A percentile compares a stretch with the other conserved stretches of the same genome.
These are phyloP conservation scores for Tympanuchus pallidicinctus DNA, from an alignment of 2,113 vertebrate species.

Conservation along the genomic window DNA sequence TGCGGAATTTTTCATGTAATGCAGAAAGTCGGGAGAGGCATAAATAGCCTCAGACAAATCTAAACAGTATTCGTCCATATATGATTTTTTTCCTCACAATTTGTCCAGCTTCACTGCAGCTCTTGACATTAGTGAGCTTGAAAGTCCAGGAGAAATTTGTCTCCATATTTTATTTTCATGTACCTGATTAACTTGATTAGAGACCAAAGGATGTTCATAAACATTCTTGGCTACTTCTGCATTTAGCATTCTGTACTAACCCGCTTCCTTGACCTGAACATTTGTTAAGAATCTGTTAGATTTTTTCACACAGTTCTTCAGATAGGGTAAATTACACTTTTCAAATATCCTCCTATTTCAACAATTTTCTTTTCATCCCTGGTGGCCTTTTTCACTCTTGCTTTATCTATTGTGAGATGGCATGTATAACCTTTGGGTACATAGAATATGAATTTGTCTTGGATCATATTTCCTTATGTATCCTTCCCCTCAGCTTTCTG, in stretches of 20 bases:
- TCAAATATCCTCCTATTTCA: not conserved
- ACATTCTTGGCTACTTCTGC: not conserved
- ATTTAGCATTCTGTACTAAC: not conserved
- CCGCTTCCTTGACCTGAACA: not conserved
- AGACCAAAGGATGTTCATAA: not conserved
- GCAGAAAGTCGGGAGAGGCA: not conserved
- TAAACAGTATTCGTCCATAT: not conserved
- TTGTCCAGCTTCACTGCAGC: not conserved
- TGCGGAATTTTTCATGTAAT: not conserved
- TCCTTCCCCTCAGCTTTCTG: not conserved
- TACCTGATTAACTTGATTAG: not conserved
- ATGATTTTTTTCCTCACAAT: not conserved
- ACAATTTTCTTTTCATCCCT: constrained; percentile 18
- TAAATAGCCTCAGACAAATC: not conserved
- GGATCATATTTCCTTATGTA: not conserved
- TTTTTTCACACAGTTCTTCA: not conserved
- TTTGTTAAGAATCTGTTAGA: not conserved
- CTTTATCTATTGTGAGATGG: not conserved
- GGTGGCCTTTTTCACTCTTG: constrained; percentile 5
- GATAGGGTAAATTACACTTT: not conserved
- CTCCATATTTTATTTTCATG: not conserved
- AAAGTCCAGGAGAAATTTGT: not conserved
- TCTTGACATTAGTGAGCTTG: not conserved
- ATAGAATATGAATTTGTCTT: constrained; percentile 30
- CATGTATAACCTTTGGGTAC: constrained; percentile 8